Percentiles rank a stretch among this genome's conserved stretches.
phyloP scores from a whole-genome alignment of 2,797 vertebrate genomes.

The Euphonia xanthogaster region DNA sequence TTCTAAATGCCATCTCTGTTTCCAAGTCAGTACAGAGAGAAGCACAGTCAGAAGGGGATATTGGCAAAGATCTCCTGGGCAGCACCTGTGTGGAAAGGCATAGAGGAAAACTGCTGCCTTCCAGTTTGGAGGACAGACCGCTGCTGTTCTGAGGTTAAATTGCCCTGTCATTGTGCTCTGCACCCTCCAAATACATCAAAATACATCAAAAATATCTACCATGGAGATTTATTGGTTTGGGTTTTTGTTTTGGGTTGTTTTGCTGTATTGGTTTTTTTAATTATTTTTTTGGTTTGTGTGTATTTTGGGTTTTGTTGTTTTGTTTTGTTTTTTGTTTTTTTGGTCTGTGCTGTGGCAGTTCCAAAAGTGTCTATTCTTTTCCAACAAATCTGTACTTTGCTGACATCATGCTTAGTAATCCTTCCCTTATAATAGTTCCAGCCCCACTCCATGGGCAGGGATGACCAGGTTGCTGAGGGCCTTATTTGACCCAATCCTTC shows the following conservation, averaged over 20 bases:
- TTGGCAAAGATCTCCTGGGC: neutral
- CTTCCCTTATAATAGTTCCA: neutral
- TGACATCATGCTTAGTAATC: neutral
- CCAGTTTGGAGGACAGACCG: neutral
- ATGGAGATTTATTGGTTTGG: neutral
- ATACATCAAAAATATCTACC: neutral
- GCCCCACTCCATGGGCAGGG: neutral
- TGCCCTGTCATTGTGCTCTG: neutral
- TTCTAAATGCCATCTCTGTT: neutral
- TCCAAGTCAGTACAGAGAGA: neutral
- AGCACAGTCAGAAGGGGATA: rapidly evolving
- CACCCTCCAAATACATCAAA: neutral
- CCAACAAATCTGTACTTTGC: neutral
- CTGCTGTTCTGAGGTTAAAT: neutral
- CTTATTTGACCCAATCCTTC: neutral
- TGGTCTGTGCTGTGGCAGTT: neutral
- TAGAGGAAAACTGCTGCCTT: neutral
- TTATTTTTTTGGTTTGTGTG: no score
- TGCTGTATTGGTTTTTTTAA: neutral
- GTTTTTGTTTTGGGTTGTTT: rapidly evolving
- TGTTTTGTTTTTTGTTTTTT: neutral
- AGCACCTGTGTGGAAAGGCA: neutral
- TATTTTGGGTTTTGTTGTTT: neutral
- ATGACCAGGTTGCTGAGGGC: neutral
- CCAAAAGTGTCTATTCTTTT: neutral